Conservation (phyloP, 2,888 invertebrate genomes). For the Scaptomyza flava region DNA sequence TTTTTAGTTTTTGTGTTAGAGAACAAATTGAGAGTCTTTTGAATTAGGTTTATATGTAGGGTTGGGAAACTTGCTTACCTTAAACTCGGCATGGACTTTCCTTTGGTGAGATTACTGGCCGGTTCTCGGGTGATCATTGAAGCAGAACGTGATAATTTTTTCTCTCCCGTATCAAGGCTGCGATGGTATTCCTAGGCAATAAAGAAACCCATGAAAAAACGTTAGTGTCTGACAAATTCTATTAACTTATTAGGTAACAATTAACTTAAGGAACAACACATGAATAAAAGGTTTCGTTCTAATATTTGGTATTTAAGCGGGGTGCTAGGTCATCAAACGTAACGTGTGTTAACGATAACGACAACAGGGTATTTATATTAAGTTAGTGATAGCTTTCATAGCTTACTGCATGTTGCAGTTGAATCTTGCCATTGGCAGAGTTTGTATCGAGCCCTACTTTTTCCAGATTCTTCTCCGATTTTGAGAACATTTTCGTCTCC, state of each 20-base stretch:
- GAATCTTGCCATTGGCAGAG: constrained; percentile 85
- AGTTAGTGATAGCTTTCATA: constrained; percentile 52
- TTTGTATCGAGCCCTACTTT: constrained; percentile 91
- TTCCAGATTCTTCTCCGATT: constrained; percentile 95
- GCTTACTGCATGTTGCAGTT: constrained; percentile 88
- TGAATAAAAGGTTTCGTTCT: background rate
- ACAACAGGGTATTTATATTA: constrained; percentile 10
- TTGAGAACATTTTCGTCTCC: constrained; percentile 94
- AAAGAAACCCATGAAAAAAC: background rate
- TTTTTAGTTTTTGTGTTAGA: constrained; percentile 24
- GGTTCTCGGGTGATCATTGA: constrained; percentile 88
- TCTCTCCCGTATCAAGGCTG: constrained; percentile 92
- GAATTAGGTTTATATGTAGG: background rate
- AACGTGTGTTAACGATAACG: constrained; percentile 37
- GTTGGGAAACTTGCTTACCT: constrained; percentile 86
- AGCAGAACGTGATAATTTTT: constrained; percentile 89
- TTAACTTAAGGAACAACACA: constrained; percentile 33
- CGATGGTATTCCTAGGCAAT: constrained; percentile 90
- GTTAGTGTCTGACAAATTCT: background rate
- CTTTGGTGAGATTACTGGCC: constrained; percentile 92
- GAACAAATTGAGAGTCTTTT: constrained; percentile 34
- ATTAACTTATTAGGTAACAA: constrained; percentile 14
- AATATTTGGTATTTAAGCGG: constrained; percentile 19
- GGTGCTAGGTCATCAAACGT: constrained; percentile 21
- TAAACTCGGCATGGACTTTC: constrained; percentile 98